Base-by-base conservation (phyloP, 2,888 invertebrate genomes). In the Epirrita christyi region DNA sequence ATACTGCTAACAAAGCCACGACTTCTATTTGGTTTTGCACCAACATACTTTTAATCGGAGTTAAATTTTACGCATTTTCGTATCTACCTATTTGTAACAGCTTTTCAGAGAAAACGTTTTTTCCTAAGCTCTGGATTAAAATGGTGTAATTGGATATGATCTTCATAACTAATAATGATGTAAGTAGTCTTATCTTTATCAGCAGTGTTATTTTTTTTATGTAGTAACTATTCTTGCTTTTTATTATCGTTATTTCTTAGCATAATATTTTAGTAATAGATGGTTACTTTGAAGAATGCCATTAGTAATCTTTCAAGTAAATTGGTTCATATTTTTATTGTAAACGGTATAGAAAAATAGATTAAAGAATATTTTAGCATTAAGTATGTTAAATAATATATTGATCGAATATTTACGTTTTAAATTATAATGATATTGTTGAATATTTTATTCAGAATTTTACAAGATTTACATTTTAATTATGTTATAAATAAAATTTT, bases 381-480 rank as follows among this genome's bases (percentile, higher is more conserved):
- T 48, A 44, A 10, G 37, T 41, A 29, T 11, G 27, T 32, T 27
- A 48, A 14, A 36, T 52, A 32, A 9, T 59, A 37, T 50, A 60
- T 15, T 73, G 57, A 60, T 67, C 63, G 67, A 67, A 77, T 79
- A 76, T 64, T 72, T 80, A 76, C 67, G 67, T 68, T 76, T 77
- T 81, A 81, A 71, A 78, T 81, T 84, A 76, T 72, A 67, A 71
- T 72, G 69, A 78, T 77, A 80, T 81, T 88, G 88, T 89, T 89
- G 78, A 79, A 85, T 82, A 84, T 85, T 87, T 88, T 87, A 86
- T 87, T 87, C 83, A 85, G 84, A 87, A 85, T 83, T 90, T 89
- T 90, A 88, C 86, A 90, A 86, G 80, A 86, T 88, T 87, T 91
- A 89, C 86, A 87, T 83, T 85, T 85, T 86, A 81, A 80, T 81